phyloP scores from a whole-genome alignment of 2,113 vertebrate genomes.

The Hippocampus abdominalis region DNA sequence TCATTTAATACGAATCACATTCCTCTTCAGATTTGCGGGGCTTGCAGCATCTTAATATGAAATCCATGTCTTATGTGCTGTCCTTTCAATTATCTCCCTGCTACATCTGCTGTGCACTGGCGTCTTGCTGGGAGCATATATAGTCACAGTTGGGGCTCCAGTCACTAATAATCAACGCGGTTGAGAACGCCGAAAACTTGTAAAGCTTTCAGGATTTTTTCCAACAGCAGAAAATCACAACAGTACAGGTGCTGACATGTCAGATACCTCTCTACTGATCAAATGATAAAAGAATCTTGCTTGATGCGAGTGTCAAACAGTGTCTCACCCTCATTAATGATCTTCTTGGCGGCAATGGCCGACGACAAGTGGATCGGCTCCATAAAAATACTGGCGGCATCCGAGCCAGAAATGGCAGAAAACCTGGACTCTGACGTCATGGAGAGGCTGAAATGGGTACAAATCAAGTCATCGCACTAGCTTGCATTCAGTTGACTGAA shows the following conservation, averaged over 20 bases:
- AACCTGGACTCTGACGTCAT: slow-evolving; percentile 73
- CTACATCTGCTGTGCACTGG: neutral
- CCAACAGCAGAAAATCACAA: neutral
- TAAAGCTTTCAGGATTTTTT: neutral
- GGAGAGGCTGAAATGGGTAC: slow-evolving; percentile 51
- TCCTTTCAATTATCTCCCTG: neutral
- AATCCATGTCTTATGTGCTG: slow-evolving; percentile 1
- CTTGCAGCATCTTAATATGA: neutral
- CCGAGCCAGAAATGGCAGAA: slow-evolving; percentile 82
- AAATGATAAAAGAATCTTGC: neutral
- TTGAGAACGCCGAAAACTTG: neutral
- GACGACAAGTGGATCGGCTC: slow-evolving; percentile 96
- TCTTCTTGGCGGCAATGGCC: slow-evolving; percentile 86
- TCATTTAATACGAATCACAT: neutral
- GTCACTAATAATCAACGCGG: neutral
- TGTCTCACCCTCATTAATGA: slow-evolving; percentile 88
- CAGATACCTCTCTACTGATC: neutral
- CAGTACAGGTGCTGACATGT: neutral
- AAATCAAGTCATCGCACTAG: neutral
- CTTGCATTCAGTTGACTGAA: neutral
- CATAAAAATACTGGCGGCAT: slow-evolving; percentile 94
- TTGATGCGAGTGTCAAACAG: neutral
- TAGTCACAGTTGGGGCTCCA: neutral
- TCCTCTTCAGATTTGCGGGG: slow-evolving; percentile 2
- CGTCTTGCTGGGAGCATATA: neutral